phyloP scores from a whole-genome alignment of 2,113 vertebrate genomes.

The Chloebia gouldiae region DNA sequence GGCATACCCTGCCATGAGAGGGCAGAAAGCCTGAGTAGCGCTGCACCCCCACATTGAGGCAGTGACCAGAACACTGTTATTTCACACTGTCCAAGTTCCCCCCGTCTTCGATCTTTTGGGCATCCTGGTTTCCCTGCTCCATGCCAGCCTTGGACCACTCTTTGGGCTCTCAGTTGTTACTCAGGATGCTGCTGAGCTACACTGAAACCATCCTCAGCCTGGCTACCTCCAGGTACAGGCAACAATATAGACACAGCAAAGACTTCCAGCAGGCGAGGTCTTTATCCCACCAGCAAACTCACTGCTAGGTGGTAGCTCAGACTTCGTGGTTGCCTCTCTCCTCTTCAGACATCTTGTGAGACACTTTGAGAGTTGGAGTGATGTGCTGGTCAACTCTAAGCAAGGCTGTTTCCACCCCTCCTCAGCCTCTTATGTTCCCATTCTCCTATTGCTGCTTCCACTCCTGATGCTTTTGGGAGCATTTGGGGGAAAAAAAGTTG shows the following conservation, averaged over 20 bases:
- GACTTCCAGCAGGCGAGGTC: neutral
- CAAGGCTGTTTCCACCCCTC: neutral
- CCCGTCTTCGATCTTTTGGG: neutral
- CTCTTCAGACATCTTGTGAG: neutral
- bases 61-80: neutral
- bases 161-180: neutral
- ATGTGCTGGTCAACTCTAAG: neutral
- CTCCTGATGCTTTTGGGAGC: conserved; percentile 55
- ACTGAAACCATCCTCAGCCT: neutral
- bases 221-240: accelerated
- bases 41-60: neutral
- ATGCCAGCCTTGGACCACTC: neutral
- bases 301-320: neutral
- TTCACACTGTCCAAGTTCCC: neutral
- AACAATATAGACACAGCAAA: neutral
- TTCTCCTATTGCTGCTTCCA: conserved; percentile 55
- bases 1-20: neutral
- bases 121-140: neutral
- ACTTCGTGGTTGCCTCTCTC: neutral
- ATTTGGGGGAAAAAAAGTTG: conserved; percentile 55
- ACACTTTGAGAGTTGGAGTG: neutral
- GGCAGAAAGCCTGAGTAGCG: neutral
- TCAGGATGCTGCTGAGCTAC: neutral
- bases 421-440: neutral
- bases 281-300: neutral